Conservation (phyloP, 2,888 invertebrate species). For the Pterostichus madidus region DNA sequence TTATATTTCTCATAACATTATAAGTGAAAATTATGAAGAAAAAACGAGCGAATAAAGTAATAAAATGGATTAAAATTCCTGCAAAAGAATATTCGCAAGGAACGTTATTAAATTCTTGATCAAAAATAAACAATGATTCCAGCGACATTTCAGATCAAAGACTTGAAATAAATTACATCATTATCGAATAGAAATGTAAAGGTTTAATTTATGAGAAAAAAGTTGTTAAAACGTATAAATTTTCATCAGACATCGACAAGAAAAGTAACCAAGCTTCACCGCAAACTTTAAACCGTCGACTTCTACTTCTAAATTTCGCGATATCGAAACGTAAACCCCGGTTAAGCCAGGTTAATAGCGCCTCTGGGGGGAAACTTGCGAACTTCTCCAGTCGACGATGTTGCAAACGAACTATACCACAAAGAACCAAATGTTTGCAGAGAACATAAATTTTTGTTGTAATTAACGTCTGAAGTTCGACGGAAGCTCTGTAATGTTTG, state of each 20-base stretch:
- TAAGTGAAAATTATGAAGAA: conserved; percentile 24
- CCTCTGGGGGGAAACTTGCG: conserved; percentile 22
- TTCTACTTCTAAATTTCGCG: conserved; percentile 7
- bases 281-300: conserved; percentile 27
- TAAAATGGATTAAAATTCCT: conserved; percentile 28
- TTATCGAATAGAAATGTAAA: conserved; percentile 27
- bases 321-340: conserved; percentile 40
- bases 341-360: conserved; percentile 38
- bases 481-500: background rate
- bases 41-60: background rate
- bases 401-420: conserved; percentile 1
- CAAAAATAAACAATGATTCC: conserved; percentile 45
- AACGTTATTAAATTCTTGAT: conserved; percentile 36
- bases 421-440: conserved; percentile 42
- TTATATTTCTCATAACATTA: background rate
- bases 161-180: conserved; percentile 36
- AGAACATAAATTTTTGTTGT: conserved; percentile 49
- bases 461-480: conserved; percentile 32
- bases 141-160: conserved; percentile 40
- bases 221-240: conserved; percentile 28
- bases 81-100: conserved; percentile 9
- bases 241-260: conserved; percentile 8
- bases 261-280: conserved; percentile 7
- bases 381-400: conserved; percentile 26
- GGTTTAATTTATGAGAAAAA: conserved; percentile 26